phyloP scores from a whole-genome alignment of 1,140 invertebrate species.

The Drosophila nannoptera region DNA sequence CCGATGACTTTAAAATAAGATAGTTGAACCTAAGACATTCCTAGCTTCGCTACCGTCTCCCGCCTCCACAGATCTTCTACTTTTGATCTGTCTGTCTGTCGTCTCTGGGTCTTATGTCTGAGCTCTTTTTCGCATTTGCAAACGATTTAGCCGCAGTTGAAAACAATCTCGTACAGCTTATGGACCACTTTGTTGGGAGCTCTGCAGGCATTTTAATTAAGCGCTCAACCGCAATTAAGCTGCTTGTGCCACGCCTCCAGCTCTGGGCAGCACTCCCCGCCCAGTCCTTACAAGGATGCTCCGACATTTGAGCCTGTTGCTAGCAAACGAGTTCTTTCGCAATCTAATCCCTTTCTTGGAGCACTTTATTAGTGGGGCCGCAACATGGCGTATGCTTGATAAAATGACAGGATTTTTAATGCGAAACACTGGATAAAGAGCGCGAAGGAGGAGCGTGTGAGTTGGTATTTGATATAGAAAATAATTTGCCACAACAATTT shows the following conservation, averaged over 20 bases:
- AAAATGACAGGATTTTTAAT: slow-evolving; percentile 14
- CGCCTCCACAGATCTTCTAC: too few relatives aligned
- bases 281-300: not conserved
- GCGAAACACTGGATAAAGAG: not conserved
- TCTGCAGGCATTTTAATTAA: slow-evolving; percentile 25
- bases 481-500: slow-evolving; percentile 22
- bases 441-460: not conserved
- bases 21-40: too few relatives aligned
- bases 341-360: slow-evolving; percentile 28
- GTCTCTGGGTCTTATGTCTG: not conserved
- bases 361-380: slow-evolving; percentile 16
- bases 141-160: not conserved
- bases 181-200: slow-evolving; percentile 26
- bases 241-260: slow-evolving; percentile 12
- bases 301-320: slow-evolving; percentile 21
- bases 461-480: slow-evolving; percentile 12
- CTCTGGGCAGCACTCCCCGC: not conserved
- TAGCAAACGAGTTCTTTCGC: slow-evolving; percentile 14
- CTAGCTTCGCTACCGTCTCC: too few relatives aligned
- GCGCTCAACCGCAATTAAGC: slow-evolving; percentile 44
- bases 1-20: too few relatives aligned
- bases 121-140: not conserved
- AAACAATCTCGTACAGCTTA: slow-evolving; percentile 19
- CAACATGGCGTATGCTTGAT: slow-evolving; percentile 25
- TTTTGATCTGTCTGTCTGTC: not conserved